Evolutionary conservation across 2,113 vertebrate species (phyloP).

Genomic region (Ginglymostoma cirratum): DNA sequence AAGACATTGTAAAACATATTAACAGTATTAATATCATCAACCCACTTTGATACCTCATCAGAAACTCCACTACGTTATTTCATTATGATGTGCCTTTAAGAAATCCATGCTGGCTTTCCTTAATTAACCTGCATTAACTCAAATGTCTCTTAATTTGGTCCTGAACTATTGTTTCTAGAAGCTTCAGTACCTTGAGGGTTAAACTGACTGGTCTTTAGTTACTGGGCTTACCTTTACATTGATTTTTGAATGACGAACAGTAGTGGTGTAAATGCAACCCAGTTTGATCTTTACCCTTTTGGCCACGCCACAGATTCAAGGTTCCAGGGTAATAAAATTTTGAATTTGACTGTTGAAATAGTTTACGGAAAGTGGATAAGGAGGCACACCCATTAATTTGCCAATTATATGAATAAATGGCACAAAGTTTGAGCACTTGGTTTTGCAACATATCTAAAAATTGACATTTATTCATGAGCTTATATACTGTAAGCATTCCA

Average conservation of each 20-base stretch:
- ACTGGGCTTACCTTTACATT: background rate
- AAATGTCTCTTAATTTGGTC: background rate
- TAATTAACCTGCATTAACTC: background rate
- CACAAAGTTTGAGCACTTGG: background rate
- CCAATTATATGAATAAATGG: background rate
- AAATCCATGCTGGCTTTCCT: background rate
- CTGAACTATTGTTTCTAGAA: background rate
- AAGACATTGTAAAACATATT: background rate
- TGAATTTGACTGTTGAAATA: background rate
- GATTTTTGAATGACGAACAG: background rate
- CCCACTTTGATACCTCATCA: background rate
- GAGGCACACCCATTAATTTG: background rate
- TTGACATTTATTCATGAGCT: background rate
- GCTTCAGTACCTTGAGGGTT: background rate
- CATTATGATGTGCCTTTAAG: background rate
- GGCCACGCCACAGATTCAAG: background rate
- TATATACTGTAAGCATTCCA: background rate
- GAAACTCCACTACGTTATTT: no score
- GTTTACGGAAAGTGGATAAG: background rate
- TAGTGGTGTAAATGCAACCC: background rate
- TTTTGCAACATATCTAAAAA: background rate
- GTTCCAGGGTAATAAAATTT: background rate
- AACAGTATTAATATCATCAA: background rate
- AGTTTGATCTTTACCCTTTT: background rate
- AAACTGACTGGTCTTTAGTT: background rate